phyloP scores from a whole-genome alignment of 2,888 invertebrate genomes.

The Acronicta aceris region DNA sequence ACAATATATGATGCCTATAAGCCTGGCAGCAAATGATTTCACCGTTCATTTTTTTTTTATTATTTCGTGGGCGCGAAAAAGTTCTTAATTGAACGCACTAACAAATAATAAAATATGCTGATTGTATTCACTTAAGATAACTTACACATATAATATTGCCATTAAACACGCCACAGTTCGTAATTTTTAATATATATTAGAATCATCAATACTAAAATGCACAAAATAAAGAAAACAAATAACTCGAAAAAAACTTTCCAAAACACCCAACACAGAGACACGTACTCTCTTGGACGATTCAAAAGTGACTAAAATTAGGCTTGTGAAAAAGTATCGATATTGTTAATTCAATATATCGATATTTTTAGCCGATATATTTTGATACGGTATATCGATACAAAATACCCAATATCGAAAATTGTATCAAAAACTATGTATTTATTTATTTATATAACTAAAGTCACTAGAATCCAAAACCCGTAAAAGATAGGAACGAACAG shows the following conservation, averaged over 20 bases:
- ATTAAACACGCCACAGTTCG: slow-evolving; percentile 8
- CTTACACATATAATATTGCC: slow-evolving; percentile 13
- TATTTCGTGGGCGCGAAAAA: slow-evolving; percentile 50
- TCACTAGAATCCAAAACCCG: too few relatives aligned
- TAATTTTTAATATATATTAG: slow-evolving; percentile 1
- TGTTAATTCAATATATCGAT: too few relatives aligned
- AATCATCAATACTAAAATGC: background rate
- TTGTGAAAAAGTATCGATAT: too few relatives aligned
- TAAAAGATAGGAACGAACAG: too few relatives aligned
- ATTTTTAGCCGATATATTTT: too few relatives aligned
- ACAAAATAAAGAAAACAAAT: slow-evolving; percentile 7
- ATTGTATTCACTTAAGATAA: slow-evolving; percentile 8
- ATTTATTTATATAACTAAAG: too few relatives aligned
- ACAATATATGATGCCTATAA: slow-evolving; percentile 45
- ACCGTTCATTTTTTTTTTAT: slow-evolving; percentile 10
- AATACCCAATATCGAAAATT: too few relatives aligned
- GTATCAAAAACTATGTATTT: too few relatives aligned
- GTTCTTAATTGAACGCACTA: slow-evolving; percentile 28
- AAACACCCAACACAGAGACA: slow-evolving; percentile 27
- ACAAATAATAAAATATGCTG: background rate
- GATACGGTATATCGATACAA: too few relatives aligned
- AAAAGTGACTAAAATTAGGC: slow-evolving; percentile 35
- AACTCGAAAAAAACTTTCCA: slow-evolving; percentile 34
- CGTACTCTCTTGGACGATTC: slow-evolving; percentile 8
- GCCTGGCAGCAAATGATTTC: slow-evolving; percentile 1